Conservation (phyloP, 2,797 vertebrate species). For the Macropus fuliginosus region DNA sequence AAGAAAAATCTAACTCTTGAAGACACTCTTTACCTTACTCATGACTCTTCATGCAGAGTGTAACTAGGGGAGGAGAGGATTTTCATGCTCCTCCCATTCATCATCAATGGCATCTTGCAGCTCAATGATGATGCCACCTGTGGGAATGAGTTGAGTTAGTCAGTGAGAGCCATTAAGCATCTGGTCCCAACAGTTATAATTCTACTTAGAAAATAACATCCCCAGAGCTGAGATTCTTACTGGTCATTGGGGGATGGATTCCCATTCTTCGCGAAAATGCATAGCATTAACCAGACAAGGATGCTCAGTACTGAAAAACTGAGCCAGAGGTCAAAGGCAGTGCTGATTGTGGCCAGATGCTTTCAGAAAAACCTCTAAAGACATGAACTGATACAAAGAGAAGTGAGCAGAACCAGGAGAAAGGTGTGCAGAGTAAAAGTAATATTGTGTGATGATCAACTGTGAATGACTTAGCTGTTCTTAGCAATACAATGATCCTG, state of each 20-base stretch:
- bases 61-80: background rate
- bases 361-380: background rate
- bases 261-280: background rate
- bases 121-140: background rate
- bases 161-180: background rate
- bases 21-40: background rate
- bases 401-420: background rate
- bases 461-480: background rate
- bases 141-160: background rate
- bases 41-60: background rate
- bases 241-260: background rate
- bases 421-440: background rate
- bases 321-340: background rate
- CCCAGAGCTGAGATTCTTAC: background rate
- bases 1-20: background rate
- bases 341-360: background rate
- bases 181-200: background rate
- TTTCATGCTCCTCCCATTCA: background rate
- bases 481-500: background rate
- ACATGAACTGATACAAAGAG: background rate
- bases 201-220: background rate
- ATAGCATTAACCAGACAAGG: background rate
- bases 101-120: background rate
- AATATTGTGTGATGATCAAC: background rate
- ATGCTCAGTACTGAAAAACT: background rate